Base-by-base conservation (phyloP, 1,140 invertebrate species). In the Apis mellifera region DNA sequence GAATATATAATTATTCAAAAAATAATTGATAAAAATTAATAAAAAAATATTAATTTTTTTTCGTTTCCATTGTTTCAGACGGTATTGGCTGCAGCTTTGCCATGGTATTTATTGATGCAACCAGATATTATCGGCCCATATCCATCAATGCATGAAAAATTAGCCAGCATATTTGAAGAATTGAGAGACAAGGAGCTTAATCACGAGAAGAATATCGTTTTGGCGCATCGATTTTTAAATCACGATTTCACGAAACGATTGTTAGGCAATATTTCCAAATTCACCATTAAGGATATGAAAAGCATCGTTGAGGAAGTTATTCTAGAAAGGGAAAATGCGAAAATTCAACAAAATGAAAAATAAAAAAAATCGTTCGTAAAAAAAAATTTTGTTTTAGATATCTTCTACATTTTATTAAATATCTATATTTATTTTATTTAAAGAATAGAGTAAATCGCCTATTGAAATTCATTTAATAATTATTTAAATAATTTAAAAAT, bases 151-250 rank as follows among this genome's bases (percentile, higher is more conserved):
- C 55, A 32, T 0, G 82, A 90, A 48, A 68, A n/a, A 71, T 68
- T 91, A 23, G 32, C 65, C 4, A 17, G 2, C 0, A 66, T 87
- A 21, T 87, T 86, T 59, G 12, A 76, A 1, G 87, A 91, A 12
- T 26, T 91, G 9, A 57, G 26, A 5, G 82, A 88, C 55, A 54
- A 79, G 12, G 74, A 87, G 1, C 52, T 90, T 0, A 86, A 84
- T 21, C 68, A 87, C 2, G 75, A 84, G 0, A 19, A 66, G n/a
- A 57, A 86, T 11, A 12, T 78, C 2, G 87, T 84, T 59, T 70
- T 92, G 54, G 74, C 80, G 21, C 91, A 92, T 66, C 88, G 89
- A 17, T 66, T 91, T 5, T 32, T 92, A 19, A 86, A 89, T 68
- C 90, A 90, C 50, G 19, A 50, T 5, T 90, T 89, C 15, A 77